Percentiles rank a stretch among this genome's conserved stretches.
phyloP scores from a whole-genome alignment of 2,113 vertebrate genomes.

The Tragelaphus buxtoni region DNA sequence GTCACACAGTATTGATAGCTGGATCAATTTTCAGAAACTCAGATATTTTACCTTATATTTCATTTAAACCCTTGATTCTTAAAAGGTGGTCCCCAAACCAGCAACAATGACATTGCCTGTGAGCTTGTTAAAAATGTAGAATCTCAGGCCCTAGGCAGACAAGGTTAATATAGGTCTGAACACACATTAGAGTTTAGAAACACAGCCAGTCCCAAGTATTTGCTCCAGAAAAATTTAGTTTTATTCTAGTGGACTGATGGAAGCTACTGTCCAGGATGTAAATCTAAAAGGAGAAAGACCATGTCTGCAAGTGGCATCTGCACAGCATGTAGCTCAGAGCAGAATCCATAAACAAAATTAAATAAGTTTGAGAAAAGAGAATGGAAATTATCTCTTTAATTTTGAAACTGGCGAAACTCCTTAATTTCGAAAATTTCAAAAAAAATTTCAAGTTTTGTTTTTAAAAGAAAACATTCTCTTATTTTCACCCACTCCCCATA shows the following conservation, averaged over 20 bases:
- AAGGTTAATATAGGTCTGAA: not conserved
- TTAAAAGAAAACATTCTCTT: not conserved
- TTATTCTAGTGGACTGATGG: not conserved
- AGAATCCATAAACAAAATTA: not conserved
- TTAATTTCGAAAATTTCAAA: not conserved
- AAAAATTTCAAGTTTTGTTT: not conserved
- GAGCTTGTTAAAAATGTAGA: not conserved
- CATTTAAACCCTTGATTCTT: not conserved
- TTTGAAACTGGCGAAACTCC: not conserved
- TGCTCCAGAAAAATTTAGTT: not conserved
- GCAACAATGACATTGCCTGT: not conserved
- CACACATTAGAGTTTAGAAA: not conserved
- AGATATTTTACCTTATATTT: slow-evolving; percentile 13
- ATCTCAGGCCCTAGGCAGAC: not conserved
- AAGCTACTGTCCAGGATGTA: not conserved
- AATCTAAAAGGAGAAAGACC: not conserved
- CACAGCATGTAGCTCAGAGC: not conserved
- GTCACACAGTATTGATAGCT: not conserved
- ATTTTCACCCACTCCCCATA: not conserved
- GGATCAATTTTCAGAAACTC: slow-evolving; percentile 19
- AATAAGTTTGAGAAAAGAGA: not conserved
- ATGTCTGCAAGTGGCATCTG: not conserved
- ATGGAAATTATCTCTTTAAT: not conserved
- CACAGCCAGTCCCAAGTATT: not conserved
- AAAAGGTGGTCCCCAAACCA: not conserved